A percentile compares a stretch with the other conserved stretches of the same genome.
These are phyloP conservation scores for Ericerus pela DNA, from an alignment of 1,140 invertebrate species.

Conservation along the genomic window DNA sequence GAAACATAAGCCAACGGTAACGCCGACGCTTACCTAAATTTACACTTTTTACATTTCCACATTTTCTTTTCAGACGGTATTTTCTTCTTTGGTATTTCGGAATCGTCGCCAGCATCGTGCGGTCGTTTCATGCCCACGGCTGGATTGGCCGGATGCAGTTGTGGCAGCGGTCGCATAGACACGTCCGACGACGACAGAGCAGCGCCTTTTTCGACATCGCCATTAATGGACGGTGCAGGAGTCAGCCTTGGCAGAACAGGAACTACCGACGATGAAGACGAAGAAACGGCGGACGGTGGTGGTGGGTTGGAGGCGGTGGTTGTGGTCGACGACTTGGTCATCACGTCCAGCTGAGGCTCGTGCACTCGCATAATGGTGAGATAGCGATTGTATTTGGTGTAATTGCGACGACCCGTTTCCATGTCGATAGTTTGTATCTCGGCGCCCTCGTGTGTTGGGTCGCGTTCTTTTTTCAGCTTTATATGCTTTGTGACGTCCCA, in stretches of 20 bases:
- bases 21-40: slow-evolving; percentile 47
- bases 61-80: slow-evolving; percentile 34
- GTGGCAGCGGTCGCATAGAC: slow-evolving; percentile 23
- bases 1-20: too few relatives aligned
- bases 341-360: slow-evolving; percentile 20
- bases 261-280: background rate
- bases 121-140: background rate
- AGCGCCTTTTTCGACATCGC: slow-evolving; percentile 23
- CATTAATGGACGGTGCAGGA: slow-evolving; percentile 12
- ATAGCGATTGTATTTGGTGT: slow-evolving; percentile 82
- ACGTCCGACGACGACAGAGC: slow-evolving; percentile 27
- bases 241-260: slow-evolving; percentile 19
- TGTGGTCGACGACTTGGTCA: background rate
- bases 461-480: slow-evolving; percentile 66
- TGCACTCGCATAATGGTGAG: slow-evolving; percentile 52
- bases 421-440: slow-evolving; percentile 71
- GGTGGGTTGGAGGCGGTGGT: background rate
- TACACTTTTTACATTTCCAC: slow-evolving; percentile 72
- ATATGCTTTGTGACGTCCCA: slow-evolving; percentile 96
- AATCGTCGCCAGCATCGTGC: slow-evolving; percentile 1
- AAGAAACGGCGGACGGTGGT: background rate
- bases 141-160: slow-evolving; percentile 8
- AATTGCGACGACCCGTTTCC: slow-evolving; percentile 75
- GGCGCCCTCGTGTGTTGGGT: slow-evolving; percentile 57
- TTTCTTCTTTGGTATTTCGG: slow-evolving; percentile 24